Conservation (phyloP, 2,888 invertebrate species). For the Perizoma affinitatum region DNA sequence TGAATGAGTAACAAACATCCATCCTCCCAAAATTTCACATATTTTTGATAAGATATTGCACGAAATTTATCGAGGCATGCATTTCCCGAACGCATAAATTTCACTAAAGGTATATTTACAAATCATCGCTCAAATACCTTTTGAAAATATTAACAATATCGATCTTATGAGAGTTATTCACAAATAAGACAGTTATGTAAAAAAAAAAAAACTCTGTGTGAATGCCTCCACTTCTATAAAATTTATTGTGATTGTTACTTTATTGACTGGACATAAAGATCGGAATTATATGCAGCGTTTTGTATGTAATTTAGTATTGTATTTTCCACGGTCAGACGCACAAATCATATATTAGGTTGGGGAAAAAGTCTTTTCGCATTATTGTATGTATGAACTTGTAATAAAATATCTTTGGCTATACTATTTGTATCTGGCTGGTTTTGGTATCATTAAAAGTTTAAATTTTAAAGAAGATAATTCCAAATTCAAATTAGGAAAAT, state of each 20-base stretch:
- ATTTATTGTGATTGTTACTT: slow-evolving; percentile 43
- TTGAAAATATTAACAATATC: slow-evolving; percentile 47
- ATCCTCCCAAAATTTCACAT: background rate
- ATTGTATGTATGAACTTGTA: no score
- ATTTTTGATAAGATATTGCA: slow-evolving; percentile 1
- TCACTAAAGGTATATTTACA: slow-evolving; percentile 54
- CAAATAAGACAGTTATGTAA: slow-evolving; percentile 54
- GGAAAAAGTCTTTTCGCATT: no score
- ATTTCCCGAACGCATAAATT: slow-evolving; percentile 26
- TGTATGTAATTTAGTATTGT: slow-evolving; percentile 57
- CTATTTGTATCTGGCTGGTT: no score
- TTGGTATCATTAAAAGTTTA: no score
- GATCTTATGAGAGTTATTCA: slow-evolving; percentile 53
- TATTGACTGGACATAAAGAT: slow-evolving; percentile 47
- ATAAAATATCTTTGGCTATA: no score
- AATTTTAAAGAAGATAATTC: no score
- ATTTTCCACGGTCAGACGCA: slow-evolving; percentile 68
- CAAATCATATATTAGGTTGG: slow-evolving; percentile 76
- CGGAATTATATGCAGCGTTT: slow-evolving; percentile 44
- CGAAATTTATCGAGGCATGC: slow-evolving; percentile 5
- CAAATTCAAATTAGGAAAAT: no score
- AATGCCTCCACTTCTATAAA: slow-evolving; percentile 36
- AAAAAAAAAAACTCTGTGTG: slow-evolving; percentile 61
- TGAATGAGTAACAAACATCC: no score
- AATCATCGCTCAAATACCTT: slow-evolving; percentile 51